These are phyloP conservation scores for Dryobotodes eremita DNA, from an alignment of 2,888 invertebrate genomes.

Conservation along the genomic window DNA sequence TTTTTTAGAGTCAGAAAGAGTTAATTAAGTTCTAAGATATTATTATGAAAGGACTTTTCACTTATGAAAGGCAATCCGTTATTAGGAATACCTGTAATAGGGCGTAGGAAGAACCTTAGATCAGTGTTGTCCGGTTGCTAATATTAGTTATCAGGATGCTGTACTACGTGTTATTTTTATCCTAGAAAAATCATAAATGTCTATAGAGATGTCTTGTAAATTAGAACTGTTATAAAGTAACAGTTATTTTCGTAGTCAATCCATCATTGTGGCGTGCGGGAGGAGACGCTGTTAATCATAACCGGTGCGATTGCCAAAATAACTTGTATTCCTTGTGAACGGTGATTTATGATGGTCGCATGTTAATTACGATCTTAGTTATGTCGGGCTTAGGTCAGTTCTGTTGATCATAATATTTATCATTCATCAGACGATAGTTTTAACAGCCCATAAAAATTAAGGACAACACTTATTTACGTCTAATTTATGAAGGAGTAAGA, in stretches of 20 bases:
- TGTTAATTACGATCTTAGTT: constrained; percentile 81
- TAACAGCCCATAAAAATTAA: constrained; percentile 17
- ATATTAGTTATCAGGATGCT: neutral
- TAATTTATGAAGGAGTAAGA: neutral
- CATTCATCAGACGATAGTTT: constrained; percentile 9
- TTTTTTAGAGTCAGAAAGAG: constrained; percentile 3
- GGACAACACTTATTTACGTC: neutral
- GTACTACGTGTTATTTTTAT: constrained; percentile 26
- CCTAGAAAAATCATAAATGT: constrained; percentile 25
- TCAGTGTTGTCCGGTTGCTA: neutral
- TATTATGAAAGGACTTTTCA: neutral
- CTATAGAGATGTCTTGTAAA: constrained; percentile 52
- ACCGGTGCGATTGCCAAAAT: constrained; percentile 86
- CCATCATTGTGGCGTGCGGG: constrained; percentile 81
- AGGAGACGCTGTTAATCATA: constrained; percentile 79
- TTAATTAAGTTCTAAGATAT: constrained; percentile 15
- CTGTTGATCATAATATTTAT: constrained; percentile 65
- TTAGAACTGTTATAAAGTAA: constrained; percentile 79
- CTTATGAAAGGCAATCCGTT: neutral
- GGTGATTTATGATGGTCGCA: constrained; percentile 82
- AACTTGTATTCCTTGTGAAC: constrained; percentile 83
- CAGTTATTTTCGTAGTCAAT: constrained; percentile 85
- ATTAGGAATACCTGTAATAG: neutral
- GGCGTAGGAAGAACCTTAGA: neutral
- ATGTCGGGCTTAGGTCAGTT: constrained; percentile 73